These are phyloP conservation scores for Tachina lurida DNA, from an alignment of 2,888 invertebrate genomes.

Conservation along the genomic window DNA sequence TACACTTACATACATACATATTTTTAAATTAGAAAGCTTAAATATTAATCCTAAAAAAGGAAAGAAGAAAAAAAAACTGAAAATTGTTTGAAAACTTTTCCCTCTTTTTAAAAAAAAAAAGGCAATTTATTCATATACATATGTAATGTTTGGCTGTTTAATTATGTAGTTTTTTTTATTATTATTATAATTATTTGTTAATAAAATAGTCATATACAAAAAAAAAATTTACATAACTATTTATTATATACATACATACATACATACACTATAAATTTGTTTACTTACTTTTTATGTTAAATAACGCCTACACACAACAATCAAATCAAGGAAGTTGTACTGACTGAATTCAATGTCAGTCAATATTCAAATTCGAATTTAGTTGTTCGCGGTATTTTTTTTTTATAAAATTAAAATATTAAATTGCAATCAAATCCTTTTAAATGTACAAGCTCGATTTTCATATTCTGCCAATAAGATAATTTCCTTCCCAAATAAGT, in stretches of 20 bases:
- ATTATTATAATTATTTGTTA: conserved; percentile 39
- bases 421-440: conserved; percentile 5
- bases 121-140: conserved; percentile 69
- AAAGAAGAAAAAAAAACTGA: conserved; percentile 20
- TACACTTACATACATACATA: neutral
- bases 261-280: conserved; percentile 13
- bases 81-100: conserved; percentile 43
- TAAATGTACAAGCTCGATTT: neutral
- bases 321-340: neutral
- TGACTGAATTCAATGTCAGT: conserved; percentile 8
- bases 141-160: conserved; percentile 71
- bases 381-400: neutral
- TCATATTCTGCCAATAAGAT: conserved; percentile 4
- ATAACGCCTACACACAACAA: conserved; percentile 7
- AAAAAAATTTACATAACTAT: conserved; percentile 37
- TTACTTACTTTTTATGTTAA: conserved; percentile 41
- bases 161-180: conserved; percentile 58
- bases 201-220: conserved; percentile 58
- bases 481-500: too few species aligned
- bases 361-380: conserved; percentile 18
- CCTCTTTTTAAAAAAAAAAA: conserved; percentile 44
- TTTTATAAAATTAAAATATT: conserved; percentile 17
- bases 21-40: conserved; percentile 25
- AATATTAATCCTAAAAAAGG: conserved; percentile 38
- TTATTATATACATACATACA: conserved; percentile 28